Evolutionary conservation across 2,888 invertebrate species (phyloP).

Genomic region (Argyresthia albistria): DNA sequence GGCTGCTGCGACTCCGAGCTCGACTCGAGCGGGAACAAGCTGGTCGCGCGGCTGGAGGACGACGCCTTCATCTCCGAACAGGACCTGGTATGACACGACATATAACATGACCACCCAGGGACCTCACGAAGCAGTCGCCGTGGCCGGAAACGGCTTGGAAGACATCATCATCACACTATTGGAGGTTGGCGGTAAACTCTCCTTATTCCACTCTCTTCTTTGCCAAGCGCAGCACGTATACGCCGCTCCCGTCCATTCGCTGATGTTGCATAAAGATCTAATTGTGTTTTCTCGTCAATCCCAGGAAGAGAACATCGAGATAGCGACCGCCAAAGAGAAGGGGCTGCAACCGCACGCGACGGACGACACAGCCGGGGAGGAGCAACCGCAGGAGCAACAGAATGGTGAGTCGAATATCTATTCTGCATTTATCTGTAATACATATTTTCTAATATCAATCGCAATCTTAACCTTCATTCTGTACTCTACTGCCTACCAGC

Average conservation of each 20-base stretch:
- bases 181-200: no score
- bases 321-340: slow-evolving; percentile 48
- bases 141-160: no score
- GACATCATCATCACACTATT: no score
- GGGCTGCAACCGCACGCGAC: slow-evolving; percentile 30
- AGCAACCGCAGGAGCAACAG: slow-evolving; percentile 51
- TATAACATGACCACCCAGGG: no score
- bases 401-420: slow-evolving; percentile 32
- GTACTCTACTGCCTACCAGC: no score
- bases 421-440: no score
- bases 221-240: no score
- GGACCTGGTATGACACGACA: slow-evolving; percentile 38
- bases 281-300: slow-evolving; percentile 6
- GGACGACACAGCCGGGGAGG: slow-evolving; percentile 43
- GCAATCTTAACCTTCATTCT: no score
- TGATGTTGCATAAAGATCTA: neutral
- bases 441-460: no score
- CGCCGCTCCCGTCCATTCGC: no score
- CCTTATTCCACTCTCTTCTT: no score
- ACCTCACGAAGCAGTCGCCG: no score
- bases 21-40: slow-evolving; percentile 65
- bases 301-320: slow-evolving; percentile 64
- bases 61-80: slow-evolving; percentile 69
- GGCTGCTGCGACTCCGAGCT: slow-evolving; percentile 58
- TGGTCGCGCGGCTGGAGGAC: slow-evolving; percentile 61